Evolutionary conservation across 2,797 vertebrate genomes (phyloP), one percentile per base, ranked within the genome.

Genomic region (Lagodon rhomboides): DNA sequence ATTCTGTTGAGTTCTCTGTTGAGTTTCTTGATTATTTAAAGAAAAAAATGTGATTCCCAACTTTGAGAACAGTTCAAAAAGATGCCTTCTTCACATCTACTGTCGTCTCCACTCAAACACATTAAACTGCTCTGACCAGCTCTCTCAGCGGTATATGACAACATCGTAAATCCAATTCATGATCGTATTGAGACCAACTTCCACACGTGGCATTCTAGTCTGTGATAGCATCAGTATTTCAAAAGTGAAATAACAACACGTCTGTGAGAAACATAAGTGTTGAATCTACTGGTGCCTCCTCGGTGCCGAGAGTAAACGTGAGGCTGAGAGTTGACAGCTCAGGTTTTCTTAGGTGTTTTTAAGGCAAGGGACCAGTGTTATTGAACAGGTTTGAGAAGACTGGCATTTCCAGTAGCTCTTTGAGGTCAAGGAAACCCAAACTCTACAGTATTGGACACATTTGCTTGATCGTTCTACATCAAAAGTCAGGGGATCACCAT

Each of bases 111-210:
- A 70, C 43, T 63, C 43, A 66, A 56, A 82, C 70, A 73, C 61
- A 82, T 58, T 30, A 23, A 64, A 67, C 44, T 17, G 12, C 68
- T 66, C 25, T 54, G 59, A 76, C 43, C 55, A 67, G 50, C 64
- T 61, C 47, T 76, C 78, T 66, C 62, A 38, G 25, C 49, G 69
- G 61, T 25, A 68, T 72, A 61, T 47, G 43, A 54, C 58, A 72
- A 78, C 63, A 77, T 61, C 82, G 59, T 81, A 83, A 83, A 87
- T 81, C 68, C 6, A 41, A 38, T 85, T 69, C 65, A 81, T 70
- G 65, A 78, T 70, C 20, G 34, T 30, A 76, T 50, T 41, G 68
- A 79, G 80, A 72, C 55, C 54, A 56, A 46, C 44, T 53, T 77
- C 59, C 60, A 43, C 41, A 66, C 41, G 62, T 3, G 17, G 54